A percentile compares a stretch with the other conserved stretches of the same genome.
Evolutionary conservation across 2,113 vertebrate species (phyloP).

Genomic region (Geococcyx californianus): DNA sequence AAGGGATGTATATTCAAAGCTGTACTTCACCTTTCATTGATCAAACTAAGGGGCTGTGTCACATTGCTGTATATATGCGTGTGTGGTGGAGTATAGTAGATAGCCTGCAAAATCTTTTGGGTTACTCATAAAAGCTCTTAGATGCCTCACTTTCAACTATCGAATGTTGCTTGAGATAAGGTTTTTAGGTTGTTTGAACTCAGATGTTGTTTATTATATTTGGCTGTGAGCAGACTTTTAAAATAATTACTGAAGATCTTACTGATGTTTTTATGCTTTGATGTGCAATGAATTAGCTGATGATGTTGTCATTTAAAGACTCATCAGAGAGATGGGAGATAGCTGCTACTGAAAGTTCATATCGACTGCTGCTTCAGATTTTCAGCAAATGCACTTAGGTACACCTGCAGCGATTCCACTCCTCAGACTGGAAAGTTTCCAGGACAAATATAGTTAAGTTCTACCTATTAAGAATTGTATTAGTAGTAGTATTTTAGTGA

Average conservation of each 20-base stretch:
- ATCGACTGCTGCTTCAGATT: background rate
- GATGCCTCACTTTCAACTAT: background rate
- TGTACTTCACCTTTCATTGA: background rate
- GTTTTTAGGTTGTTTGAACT: background rate
- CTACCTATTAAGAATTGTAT: background rate
- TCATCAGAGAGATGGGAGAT: background rate
- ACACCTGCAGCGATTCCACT: background rate
- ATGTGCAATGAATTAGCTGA: background rate
- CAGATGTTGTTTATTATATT: background rate
- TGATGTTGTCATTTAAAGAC: background rate
- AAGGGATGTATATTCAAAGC: background rate
- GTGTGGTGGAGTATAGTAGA: background rate
- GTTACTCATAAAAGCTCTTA: background rate
- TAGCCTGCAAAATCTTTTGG: background rate
- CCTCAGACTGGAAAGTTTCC: background rate
- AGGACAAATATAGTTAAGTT: background rate
- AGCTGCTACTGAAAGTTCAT: background rate
- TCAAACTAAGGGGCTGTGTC: background rate
- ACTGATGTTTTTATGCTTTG: background rate
- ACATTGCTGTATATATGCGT: rapidly evolving
- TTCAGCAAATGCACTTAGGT: background rate
- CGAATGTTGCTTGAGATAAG: background rate
- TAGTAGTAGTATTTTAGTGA: background rate
- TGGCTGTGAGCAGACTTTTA: background rate
- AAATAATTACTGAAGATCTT: background rate